Conservation (phyloP, 2,888 invertebrate species). For the Eilema depressum region DNA sequence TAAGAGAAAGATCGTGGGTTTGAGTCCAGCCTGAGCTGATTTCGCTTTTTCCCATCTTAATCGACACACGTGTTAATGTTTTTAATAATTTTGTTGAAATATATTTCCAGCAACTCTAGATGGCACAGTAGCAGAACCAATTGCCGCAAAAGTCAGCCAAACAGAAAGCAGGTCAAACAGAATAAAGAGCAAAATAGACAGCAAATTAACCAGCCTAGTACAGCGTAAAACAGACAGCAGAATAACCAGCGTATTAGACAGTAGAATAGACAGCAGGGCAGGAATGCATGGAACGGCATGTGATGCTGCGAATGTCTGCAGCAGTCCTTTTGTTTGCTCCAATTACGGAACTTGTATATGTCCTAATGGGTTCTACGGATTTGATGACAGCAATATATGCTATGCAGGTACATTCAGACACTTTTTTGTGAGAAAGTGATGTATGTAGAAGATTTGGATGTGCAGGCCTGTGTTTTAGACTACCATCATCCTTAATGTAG, state of each 20-base stretch:
- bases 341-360: conserved; percentile 68
- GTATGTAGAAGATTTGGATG: not conserved
- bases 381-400: conserved; percentile 55
- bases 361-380: conserved; percentile 71
- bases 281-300: conserved; percentile 57
- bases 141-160: not conserved
- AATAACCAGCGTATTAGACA: not conserved
- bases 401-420: conserved; percentile 67
- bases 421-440: not conserved
- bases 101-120: not conserved
- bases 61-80: no score
- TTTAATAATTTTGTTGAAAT: not conserved
- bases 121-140: not conserved
- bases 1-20: no score
- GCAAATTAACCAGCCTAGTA: not conserved
- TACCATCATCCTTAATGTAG: no score
- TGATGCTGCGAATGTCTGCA: conserved; percentile 48
- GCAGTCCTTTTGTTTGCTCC: conserved; percentile 63
- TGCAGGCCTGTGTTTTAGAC: no score
- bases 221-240: not conserved
- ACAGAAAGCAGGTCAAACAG: not conserved
- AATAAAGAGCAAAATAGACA: not conserved
- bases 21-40: no score
- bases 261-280: conserved; percentile 13
- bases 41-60: no score